Evolutionary conservation across 2,888 invertebrate genomes (phyloP).

Genomic region (Cheilosia soror): DNA sequence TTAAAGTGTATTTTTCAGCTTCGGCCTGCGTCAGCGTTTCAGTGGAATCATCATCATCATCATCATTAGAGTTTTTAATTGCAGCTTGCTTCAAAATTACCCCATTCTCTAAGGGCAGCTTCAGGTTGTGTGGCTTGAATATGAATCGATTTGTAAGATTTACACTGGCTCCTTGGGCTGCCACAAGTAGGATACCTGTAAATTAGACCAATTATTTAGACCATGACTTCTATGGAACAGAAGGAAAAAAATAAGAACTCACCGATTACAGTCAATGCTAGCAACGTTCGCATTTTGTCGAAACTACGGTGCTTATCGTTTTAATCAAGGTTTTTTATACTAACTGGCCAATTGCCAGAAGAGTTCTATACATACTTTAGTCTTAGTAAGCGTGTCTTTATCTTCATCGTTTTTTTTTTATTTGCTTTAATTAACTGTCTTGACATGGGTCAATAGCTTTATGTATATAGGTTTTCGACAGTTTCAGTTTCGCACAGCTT

Average conservation of each 20-base stretch:
- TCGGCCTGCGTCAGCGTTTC: not conserved
- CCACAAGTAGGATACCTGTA: constrained; percentile 28
- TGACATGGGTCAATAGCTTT: not conserved
- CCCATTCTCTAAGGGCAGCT: not conserved
- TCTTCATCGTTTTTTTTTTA: not conserved
- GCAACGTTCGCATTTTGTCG: constrained; percentile 35
- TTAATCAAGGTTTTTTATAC: constrained; percentile 45
- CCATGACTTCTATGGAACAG: not conserved
- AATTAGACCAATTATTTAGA: constrained; percentile 5
- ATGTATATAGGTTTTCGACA: too few species aligned
- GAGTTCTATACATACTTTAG: not conserved
- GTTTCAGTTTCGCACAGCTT: too few species aligned
- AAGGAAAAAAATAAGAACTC: not conserved
- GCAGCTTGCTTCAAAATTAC: not conserved
- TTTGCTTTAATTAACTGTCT: not conserved
- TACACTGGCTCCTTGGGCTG: constrained; percentile 4
- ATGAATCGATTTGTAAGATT: not conserved
- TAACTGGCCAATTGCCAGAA: not conserved
- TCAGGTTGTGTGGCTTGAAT: not conserved
- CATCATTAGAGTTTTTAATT: not conserved
- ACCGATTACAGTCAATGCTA: constrained; percentile 52
- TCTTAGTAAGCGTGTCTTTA: not conserved
- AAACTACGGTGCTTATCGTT: constrained; percentile 42
- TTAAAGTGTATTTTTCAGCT: not conserved
- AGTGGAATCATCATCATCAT: not conserved